Base-by-base conservation (phyloP, 2,888 invertebrate genomes). In the Drosophila parthenogenetica region DNA sequence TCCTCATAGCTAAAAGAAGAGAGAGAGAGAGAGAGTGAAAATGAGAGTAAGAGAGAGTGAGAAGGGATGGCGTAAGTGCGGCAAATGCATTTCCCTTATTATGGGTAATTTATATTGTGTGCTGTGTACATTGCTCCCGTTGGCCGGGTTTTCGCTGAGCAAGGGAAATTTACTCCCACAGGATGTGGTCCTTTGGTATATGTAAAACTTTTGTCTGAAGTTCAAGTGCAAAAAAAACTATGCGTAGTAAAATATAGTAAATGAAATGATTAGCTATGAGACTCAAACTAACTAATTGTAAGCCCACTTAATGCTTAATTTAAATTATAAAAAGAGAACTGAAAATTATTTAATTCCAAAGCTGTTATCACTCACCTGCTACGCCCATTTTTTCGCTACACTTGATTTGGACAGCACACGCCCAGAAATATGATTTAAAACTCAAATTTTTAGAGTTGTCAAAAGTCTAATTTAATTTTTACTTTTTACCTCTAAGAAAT, bases 171-270 rank as follows among this genome's bases (percentile, higher is more conserved):
- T 11, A 3, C 84, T 81, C 78, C 59, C 60, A 59, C 61, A 57
- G 62, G 60, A 65, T 59, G 49, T 70, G 62, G 53, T 75, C 58
- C 71, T 63, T 46, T 69, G 66, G 76, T 86, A 79, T 76, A 84
- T 79, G 68, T 42, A 66, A 66, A 71, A 68, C 77, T 74, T 74
- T 81, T 76, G 72, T 79, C 62, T 85, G 82, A 84, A 87, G 86
- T 84, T 87, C 86, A 87, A 87, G 88, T 74, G 77, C 88, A 83
- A 77, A 81, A 73, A 54, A 58, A 43, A 49, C 25, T 37, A 42
- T 42, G n/a, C 54, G 19, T 67, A 61, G 60, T 64, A 62, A 37
- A 66, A 49, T 7, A n/a, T 43, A 13, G 32, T 19, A n/a, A 17
- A 29, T 10, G 5, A 25, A 14, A 11, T 2, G 1, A 0, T 5